Evolutionary conservation across 2,113 vertebrate genomes (phyloP), one percentile per base, ranked within the genome.

Genomic region (Ramphastos sulfuratus): DNA sequence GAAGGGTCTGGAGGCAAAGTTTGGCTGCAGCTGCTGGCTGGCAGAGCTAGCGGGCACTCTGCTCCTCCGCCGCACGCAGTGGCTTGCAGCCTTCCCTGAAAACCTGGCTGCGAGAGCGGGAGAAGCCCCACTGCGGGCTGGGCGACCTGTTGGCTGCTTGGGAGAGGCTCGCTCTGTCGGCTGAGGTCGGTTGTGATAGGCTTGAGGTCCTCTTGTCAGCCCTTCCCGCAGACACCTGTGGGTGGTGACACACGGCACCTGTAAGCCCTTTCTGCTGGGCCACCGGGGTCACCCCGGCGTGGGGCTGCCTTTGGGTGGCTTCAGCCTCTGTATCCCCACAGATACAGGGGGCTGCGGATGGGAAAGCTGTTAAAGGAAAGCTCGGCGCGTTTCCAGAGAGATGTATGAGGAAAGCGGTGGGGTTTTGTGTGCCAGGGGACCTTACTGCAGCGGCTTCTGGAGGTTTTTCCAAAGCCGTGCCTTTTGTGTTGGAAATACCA

Each of bases 11-110:
- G 48, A 91, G 42, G 82, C 82, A 93, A 96, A 96, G 88, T 96
- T 96, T 92, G 70, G 83, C 76, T 77, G 90, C 80, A 83, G 72
- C 64, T 80, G 60, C 75, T 76, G 79, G 56, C 27, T 56, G 65
- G 91, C 70, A 86, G 89, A 90, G 81, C 89, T 74, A 86, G 89
- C 94, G 74, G 93, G 91, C 89, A 89, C 78, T 84, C 74, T 72
- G 74, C 89, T 65, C 63, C 81, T 84, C 82, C 78, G 76, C 69
- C 58, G 67, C 82, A 93, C 82, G 27, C 74, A 7, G 88, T 37
- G 54, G 78, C 87, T 93, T 48, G 76, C 46, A 92, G 91, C 52
- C 14, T 79, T 44, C 79, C 33, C 52, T 95, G 77, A 77, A 89
- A 94, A 82, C 33, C 39, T 11, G 50, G 50, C 28, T 10, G 8